Percentiles rank a stretch among this genome's conserved stretches.
Evolutionary conservation across 2,113 vertebrate genomes (phyloP).

Genomic region (Mohoua ochrocephala): DNA sequence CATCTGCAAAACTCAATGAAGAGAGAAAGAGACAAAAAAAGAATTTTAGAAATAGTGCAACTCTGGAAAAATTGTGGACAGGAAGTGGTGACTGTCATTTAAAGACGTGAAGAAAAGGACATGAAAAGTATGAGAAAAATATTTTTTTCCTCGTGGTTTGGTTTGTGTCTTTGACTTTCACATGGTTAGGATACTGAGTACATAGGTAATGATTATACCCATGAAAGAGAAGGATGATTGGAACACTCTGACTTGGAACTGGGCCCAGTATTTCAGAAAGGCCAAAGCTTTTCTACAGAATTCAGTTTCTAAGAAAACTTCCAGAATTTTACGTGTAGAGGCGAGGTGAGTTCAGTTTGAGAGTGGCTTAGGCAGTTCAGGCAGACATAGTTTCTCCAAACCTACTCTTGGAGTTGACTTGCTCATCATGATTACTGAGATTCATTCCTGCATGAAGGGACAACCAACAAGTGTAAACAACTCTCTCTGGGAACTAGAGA

Average conservation of each 20-base stretch:
- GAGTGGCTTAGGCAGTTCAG: neutral
- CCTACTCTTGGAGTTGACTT: neutral
- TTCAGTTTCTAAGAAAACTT: neutral
- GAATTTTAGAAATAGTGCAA: neutral
- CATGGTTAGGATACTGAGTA: neutral
- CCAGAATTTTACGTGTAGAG: neutral
- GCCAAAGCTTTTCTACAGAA: neutral
- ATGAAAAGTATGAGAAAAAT: neutral
- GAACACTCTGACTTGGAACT: neutral
- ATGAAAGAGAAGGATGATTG: neutral
- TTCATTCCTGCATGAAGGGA: neutral
- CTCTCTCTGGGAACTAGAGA: neutral
- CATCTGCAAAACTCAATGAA: neutral
- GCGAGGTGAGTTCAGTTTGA: neutral
- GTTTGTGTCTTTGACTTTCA: neutral
- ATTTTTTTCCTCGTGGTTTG: accelerated
- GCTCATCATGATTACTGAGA: neutral
- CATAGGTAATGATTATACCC: neutral
- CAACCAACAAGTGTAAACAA: neutral
- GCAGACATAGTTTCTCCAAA: neutral
- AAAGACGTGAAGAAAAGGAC: neutral
- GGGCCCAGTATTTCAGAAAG: neutral
- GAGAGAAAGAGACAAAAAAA: neutral
- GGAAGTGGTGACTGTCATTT: neutral
- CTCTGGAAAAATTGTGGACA: neutral